Percentiles rank a stretch among this genome's conserved stretches.
Conservation (phyloP, 2,113 vertebrate species). For the Chitala chitala region DNA sequence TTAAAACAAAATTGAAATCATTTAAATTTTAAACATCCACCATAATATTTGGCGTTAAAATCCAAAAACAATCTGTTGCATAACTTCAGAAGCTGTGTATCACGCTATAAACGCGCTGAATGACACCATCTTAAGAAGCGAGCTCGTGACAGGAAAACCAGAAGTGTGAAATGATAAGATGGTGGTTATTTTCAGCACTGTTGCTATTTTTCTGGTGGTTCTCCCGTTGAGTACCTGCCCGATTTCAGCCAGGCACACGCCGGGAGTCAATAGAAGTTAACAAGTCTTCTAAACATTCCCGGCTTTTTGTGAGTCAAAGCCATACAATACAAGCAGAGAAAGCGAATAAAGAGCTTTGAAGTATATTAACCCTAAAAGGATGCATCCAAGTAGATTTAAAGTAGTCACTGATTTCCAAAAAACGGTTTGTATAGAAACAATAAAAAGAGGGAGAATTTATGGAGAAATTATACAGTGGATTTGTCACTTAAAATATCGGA, state of each 20-base stretch:
- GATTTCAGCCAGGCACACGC: constrained; percentile 98
- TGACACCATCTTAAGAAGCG: constrained; percentile 46
- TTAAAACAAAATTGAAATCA: not conserved
- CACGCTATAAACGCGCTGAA: constrained; percentile 11
- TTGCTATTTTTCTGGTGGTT: constrained; percentile 90
- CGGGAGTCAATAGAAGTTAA: constrained; percentile 99
- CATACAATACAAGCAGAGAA: constrained; percentile 81
- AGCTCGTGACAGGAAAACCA: constrained; percentile 61
- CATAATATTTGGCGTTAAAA: no score
- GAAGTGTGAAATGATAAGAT: constrained; percentile 70
- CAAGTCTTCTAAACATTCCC: constrained; percentile 97
- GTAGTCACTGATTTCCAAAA: constrained; percentile 93
- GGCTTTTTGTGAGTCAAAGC: constrained; percentile 84
- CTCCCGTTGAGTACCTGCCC: constrained; percentile 98
- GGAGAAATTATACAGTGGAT: constrained; percentile 99
- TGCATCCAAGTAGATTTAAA: constrained; percentile 99
- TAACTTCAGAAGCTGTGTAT: not conserved
- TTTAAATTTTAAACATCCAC: no score
- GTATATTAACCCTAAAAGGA: constrained; percentile 87
- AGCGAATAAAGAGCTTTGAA: constrained; percentile 96
- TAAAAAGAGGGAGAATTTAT: constrained; percentile 96
- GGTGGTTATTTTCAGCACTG: constrained; percentile 61
- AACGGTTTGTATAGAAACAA: constrained; percentile 86
- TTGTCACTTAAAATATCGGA: constrained; percentile 99
- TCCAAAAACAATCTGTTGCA: not conserved